Evolutionary conservation across 1,140 invertebrate species (phyloP), one percentile per base, ranked within the genome.

Genomic region (Geopemphigus sp.): DNA sequence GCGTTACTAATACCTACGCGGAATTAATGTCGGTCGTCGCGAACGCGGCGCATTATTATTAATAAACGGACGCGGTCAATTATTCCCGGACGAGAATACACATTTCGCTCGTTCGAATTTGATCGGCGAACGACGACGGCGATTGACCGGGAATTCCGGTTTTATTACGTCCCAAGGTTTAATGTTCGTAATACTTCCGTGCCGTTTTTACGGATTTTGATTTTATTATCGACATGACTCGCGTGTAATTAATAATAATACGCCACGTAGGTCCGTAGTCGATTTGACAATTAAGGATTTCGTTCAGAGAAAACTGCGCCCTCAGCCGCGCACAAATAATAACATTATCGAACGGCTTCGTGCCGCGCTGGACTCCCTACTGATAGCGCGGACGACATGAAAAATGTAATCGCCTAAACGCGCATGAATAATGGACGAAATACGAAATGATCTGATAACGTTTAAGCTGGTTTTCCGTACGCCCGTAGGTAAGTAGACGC

Each of bases 381-480:
- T 78, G 74, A 50, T 78, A 78, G 26, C 74, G 22, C 32, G 22
- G 14, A 17, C 57, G 74, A 63, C 74, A 78, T 78, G 74, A 78
- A 78, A 78, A 78, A 78, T 78, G 74, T 78, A 78, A 78, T 78
- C 74, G 57, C 15, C 74, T 78, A 63, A 63, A 78, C 11, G 54
- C 57, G 29, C 56, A 50, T 78, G 74, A 78, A 76, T 76, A 76
- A 76, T 76, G 73, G n/a, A 78, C 74, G 74, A 50, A 78, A 61
- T 63, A 29, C 56, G n/a, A 63, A 22, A 32, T 78, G 74, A 78
- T 78, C 74, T 78, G 74, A 78, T 78, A 78, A 78, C 74, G 74
- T 78, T 78, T 47, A 78, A 78, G 74, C 74, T 50, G 74, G 57
- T 61, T 68, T 68, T 14, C 66, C 66, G 45, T 22, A 24, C 14